These are phyloP conservation scores for Triops longicaudatus DNA, from an alignment of 1,140 invertebrate species.

Conservation along the genomic window DNA sequence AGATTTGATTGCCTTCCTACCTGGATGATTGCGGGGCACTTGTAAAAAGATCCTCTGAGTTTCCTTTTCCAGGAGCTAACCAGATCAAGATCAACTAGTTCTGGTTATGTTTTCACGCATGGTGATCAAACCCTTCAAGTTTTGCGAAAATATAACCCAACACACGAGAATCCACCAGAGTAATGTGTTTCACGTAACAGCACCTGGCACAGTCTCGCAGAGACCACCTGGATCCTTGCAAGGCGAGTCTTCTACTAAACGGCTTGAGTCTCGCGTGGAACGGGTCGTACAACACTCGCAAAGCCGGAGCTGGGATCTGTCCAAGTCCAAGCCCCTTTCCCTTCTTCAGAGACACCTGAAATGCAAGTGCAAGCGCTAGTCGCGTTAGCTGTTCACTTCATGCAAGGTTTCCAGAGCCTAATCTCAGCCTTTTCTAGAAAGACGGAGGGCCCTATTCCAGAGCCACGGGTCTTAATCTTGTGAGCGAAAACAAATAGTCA, in stretches of 20 bases:
- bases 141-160: not conserved
- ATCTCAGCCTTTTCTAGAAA: conserved; percentile 10
- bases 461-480: too few species aligned
- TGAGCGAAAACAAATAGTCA: too few species aligned
- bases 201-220: not conserved
- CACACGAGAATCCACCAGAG: not conserved
- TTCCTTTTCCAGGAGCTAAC: conserved; percentile 3
- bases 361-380: not conserved
- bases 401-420: not conserved
- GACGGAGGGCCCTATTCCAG: not conserved
- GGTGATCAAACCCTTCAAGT: not conserved
- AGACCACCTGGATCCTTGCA: conserved; percentile 9
- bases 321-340: not conserved
- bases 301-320: not conserved
- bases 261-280: not conserved
- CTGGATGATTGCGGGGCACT: conserved; percentile 10
- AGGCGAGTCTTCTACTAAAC: not conserved
- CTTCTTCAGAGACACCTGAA: conserved; percentile 9
- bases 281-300: not conserved
- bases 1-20: not conserved
- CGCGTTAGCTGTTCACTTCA: not conserved
- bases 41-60: not conserved
- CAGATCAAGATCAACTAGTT: conserved; percentile 10
- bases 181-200: not conserved
- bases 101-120: not conserved